Conservation (phyloP, 1,140 invertebrate genomes). For the Oedothorax gibbosus region DNA sequence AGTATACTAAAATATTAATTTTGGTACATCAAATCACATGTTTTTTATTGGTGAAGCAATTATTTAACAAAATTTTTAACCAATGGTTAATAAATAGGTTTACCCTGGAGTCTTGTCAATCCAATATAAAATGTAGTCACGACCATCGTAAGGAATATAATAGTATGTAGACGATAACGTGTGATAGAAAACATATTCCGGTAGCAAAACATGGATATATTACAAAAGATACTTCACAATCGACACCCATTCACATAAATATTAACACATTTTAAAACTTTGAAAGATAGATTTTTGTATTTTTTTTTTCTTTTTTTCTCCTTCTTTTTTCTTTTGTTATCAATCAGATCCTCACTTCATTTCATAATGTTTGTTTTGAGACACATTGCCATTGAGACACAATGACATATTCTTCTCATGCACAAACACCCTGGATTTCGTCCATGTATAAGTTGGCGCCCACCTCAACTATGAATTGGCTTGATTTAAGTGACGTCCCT, state of each 20-base stretch:
- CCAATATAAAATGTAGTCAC: conserved; percentile 40
- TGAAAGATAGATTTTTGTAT: too few species aligned
- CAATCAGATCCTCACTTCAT: too few species aligned
- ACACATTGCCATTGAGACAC: too few species aligned
- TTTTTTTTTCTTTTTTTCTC: too few species aligned
- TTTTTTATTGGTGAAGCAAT: not conserved
- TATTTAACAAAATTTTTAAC: not conserved
- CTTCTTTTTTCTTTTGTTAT: too few species aligned
- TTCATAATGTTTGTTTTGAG: too few species aligned
- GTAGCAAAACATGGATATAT: not conserved
- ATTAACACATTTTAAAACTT: not conserved
- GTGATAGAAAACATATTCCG: conserved; percentile 31
- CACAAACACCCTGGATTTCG: too few species aligned
- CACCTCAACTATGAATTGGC: not conserved
- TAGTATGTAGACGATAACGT: conserved; percentile 18
- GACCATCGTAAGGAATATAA: conserved; percentile 20
- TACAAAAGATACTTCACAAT: not conserved
- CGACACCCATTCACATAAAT: not conserved
- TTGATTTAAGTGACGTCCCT: not conserved
- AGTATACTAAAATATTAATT: too few species aligned
- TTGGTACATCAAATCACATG: too few species aligned
- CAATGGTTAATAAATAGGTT: not conserved
- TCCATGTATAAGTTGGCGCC: not conserved
- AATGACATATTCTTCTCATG: too few species aligned
- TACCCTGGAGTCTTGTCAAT: conserved; percentile 30